These are phyloP conservation scores for Apomyelois bistriatella DNA, from an alignment of 2,888 invertebrate genomes.

Conservation along the genomic window DNA sequence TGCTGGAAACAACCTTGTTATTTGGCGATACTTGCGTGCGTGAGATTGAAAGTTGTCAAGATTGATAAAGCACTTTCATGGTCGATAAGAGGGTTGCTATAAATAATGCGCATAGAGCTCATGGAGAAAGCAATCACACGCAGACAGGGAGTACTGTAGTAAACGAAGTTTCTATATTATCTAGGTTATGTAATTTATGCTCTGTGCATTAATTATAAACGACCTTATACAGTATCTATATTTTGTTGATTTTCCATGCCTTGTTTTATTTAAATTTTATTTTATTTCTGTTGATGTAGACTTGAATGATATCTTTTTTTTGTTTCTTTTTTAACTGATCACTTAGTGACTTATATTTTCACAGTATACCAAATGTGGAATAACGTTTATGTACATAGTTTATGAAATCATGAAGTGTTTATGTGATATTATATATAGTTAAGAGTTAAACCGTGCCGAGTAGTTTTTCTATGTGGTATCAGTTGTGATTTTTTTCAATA, in stretches of 20 bases:
- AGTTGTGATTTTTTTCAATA: constrained; percentile 79
- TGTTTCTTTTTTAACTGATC: constrained; percentile 40
- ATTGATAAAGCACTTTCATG: background rate
- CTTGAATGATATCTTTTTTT: constrained; percentile 32
- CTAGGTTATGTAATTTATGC: background rate
- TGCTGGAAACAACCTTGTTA: background rate
- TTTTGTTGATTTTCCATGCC: constrained; percentile 22
- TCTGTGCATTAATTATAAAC: too few species aligned
- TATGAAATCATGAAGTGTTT: constrained; percentile 76
- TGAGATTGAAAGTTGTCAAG: background rate
- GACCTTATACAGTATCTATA: constrained; percentile 19
- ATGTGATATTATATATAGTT: constrained; percentile 78
- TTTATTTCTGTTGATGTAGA: constrained; percentile 24
- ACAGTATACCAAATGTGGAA: constrained; percentile 60
- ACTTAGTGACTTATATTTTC: constrained; percentile 49
- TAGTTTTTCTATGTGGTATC: constrained; percentile 80
- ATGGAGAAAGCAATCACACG: too few species aligned
- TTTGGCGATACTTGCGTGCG: too few species aligned
- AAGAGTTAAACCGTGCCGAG: constrained; percentile 80
- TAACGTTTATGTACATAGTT: constrained; percentile 67
- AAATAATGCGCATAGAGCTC: too few species aligned
- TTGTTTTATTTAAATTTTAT: constrained; percentile 26
- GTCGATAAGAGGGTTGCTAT: background rate
- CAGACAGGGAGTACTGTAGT: too few species aligned
- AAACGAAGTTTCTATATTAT: too few species aligned